These are phyloP conservation scores for Morinoia aosen DNA, from an alignment of 2,888 invertebrate species.

Conservation along the genomic window DNA sequence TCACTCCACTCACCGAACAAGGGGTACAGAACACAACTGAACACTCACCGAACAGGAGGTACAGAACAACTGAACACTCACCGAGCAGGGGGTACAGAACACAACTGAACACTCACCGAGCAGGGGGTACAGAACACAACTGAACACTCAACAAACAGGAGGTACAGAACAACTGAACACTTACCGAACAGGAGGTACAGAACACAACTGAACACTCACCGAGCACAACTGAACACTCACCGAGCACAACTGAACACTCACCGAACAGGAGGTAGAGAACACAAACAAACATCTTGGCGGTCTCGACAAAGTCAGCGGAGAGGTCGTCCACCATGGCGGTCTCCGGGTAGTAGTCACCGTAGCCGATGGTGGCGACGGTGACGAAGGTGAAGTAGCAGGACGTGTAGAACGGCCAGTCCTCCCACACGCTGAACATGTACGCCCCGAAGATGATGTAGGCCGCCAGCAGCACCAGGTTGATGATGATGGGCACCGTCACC, in stretches of 20 bases:
- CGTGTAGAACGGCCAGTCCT: slow-evolving; percentile 68
- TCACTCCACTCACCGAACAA: slow-evolving; percentile 68
- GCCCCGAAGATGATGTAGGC: slow-evolving; percentile 69
- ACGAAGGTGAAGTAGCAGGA: slow-evolving; percentile 72
- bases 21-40: too few relatives aligned
- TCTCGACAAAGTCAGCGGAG: slow-evolving; percentile 61
- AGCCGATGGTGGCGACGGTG: slow-evolving; percentile 72
- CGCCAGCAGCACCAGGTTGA: slow-evolving; percentile 68
- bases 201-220: slow-evolving; percentile 69
- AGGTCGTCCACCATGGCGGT: slow-evolving; percentile 65
- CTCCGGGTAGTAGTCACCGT: slow-evolving; percentile 73
- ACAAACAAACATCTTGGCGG: slow-evolving; percentile 68
- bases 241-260: neutral
- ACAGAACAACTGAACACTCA: too few relatives aligned
- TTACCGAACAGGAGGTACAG: too few relatives aligned
- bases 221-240: slow-evolving; percentile 69
- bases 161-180: too few relatives aligned
- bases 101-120: too few relatives aligned
- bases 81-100: too few relatives aligned
- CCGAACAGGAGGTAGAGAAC: slow-evolving; percentile 72
- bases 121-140: too few relatives aligned
- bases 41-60: too few relatives aligned
- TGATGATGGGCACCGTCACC: slow-evolving; percentile 69
- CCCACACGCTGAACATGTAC: slow-evolving; percentile 68
- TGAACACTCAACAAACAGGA: too few relatives aligned